These are phyloP conservation scores for Procapra przewalskii DNA, from an alignment of 2,113 vertebrate genomes.

Conservation along the genomic window DNA sequence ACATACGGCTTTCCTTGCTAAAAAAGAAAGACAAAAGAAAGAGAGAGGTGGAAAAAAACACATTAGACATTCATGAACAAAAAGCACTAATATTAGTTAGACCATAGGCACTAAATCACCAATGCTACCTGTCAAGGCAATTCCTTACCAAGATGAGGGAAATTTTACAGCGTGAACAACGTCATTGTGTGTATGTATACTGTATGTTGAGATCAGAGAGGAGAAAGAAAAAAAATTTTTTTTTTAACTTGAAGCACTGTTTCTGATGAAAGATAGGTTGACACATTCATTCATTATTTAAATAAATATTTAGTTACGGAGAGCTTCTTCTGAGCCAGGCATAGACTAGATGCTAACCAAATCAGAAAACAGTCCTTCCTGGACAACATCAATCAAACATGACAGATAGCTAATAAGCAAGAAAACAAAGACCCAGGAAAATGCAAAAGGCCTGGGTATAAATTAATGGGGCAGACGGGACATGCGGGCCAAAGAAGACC, in stretches of 20 bases:
- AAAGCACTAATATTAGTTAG: not conserved
- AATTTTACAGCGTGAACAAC: not conserved
- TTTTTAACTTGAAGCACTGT: not conserved
- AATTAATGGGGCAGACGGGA: not conserved
- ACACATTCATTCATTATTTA: not conserved
- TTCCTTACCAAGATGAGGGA: not conserved
- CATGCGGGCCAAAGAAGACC: not conserved
- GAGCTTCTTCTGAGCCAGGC: not conserved
- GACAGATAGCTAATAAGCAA: not conserved
- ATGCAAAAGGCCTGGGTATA: not conserved
- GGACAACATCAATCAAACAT: not conserved
- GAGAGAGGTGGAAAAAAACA: not conserved
- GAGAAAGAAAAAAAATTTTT: not conserved
- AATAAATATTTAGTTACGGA: not conserved
- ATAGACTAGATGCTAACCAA: not conserved
- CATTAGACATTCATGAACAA: constrained; percentile 24
- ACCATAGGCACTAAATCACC: not conserved
- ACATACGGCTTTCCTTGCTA: constrained; percentile 92
- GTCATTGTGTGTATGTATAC: not conserved
- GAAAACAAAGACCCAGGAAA: not conserved
- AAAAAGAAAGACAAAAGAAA: constrained; percentile 63
- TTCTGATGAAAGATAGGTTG: not conserved
- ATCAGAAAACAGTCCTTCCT: not conserved
- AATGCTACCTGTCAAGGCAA: not conserved
- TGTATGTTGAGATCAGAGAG: not conserved